Conservation (phyloP, 2,113 vertebrate genomes). For the Eurypyga helias region DNA sequence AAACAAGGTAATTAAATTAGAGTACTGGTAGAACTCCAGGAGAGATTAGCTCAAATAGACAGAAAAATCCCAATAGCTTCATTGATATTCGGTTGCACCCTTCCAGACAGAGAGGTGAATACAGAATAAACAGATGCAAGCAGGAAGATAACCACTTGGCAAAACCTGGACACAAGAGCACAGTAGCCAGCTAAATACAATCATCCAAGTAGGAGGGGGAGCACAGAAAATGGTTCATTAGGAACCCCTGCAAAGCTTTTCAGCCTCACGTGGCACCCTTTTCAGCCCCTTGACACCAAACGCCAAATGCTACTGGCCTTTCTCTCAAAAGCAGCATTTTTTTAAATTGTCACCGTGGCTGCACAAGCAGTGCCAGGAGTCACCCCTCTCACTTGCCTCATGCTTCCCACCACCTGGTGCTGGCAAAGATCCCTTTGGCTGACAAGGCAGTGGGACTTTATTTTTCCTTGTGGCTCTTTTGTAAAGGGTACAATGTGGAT, state of each 20-base stretch:
- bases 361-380: not conserved
- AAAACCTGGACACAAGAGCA: slow-evolving; percentile 3
- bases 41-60: not conserved
- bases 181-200: slow-evolving; percentile 18
- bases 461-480: slow-evolving; percentile 56
- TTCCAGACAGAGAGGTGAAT: not conserved
- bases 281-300: slow-evolving; percentile 41
- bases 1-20: slow-evolving; percentile 4
- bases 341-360: not conserved
- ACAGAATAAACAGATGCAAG: slow-evolving; percentile 11
- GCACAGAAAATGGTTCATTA: slow-evolving; percentile 28
- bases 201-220: not conserved
- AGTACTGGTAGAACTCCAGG: not conserved
- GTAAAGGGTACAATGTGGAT: slow-evolving; percentile 31
- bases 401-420: slow-evolving; percentile 41
- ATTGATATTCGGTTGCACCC: not conserved
- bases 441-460: slow-evolving; percentile 24
- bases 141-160: slow-evolving; percentile 5
- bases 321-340: slow-evolving; percentile 33
- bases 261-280: slow-evolving; percentile 18
- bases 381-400: slow-evolving; percentile 8
- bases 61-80: not conserved
- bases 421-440: slow-evolving; percentile 42
- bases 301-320: not conserved
- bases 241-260: slow-evolving; percentile 40